Percentiles rank a stretch among this genome's conserved stretches.
These are phyloP conservation scores for Varanus komodoensis DNA, from an alignment of 2,113 vertebrate species.

Conservation along the genomic window DNA sequence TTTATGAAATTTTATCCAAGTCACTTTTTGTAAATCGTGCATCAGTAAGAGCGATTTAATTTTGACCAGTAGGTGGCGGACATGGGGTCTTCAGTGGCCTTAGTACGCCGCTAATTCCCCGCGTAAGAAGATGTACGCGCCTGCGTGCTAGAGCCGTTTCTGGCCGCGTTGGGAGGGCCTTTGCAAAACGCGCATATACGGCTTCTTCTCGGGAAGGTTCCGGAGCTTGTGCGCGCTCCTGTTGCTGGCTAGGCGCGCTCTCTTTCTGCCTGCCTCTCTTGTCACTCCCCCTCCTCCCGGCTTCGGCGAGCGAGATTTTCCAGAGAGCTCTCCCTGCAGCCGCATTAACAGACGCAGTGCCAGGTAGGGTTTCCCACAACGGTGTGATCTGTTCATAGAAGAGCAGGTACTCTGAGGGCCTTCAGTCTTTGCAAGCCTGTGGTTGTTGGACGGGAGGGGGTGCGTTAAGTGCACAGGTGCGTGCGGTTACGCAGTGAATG, in stretches of 20 bases:
- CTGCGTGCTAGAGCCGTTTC: rapidly evolving
- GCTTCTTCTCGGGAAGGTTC: conserved; percentile 49
- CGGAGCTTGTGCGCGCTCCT: conserved; percentile 46
- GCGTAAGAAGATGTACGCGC: background rate
- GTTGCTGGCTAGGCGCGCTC: conserved; percentile 1
- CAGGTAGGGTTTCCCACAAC: conserved; percentile 17
- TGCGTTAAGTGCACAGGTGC: conserved; percentile 1
- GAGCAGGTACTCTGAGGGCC: background rate
- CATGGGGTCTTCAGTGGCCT: too few relatives aligned
- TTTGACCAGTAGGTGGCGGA: too few relatives aligned
- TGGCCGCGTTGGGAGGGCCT: background rate
- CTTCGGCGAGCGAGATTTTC: conserved; percentile 36
- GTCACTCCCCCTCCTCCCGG: conserved; percentile 42
- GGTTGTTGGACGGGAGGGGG: background rate
- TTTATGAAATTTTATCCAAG: too few relatives aligned
- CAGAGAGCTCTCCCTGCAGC: conserved; percentile 34
- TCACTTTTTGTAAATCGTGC: too few relatives aligned
- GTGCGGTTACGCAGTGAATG: background rate
- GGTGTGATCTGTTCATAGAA: background rate
- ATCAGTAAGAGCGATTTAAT: too few relatives aligned
- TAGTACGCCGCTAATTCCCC: too few relatives aligned
- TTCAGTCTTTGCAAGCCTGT: background rate
- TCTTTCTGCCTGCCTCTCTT: background rate
- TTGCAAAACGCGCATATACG: background rate
- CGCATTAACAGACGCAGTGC: conserved; percentile 29